Evolutionary conservation across 2,888 invertebrate genomes (phyloP), one percentile per base, ranked within the genome.

Genomic region (Hirtodrosophila histrioides): DNA sequence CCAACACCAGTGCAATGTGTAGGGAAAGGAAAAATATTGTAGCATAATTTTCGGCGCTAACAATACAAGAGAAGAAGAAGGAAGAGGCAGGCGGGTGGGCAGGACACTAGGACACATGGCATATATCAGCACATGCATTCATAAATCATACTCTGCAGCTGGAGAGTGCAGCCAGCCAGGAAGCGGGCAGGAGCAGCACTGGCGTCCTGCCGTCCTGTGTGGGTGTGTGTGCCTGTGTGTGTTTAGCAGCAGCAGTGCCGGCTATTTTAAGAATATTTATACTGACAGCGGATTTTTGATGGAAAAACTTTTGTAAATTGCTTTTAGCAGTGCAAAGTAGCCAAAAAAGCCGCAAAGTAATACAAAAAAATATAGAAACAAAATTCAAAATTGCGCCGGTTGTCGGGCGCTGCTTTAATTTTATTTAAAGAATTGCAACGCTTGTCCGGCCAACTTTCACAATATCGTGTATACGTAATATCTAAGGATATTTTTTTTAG

Each of bases 301-400:
- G 89, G 88, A 90, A 90, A 90, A 90, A 90, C 87, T 89, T 90
- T 90, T 86, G 88, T 90, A 90, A 90, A 90, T 90, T 90, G 90
- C 90, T 90, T 90, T 88, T 82, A 72, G 70, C 64, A 64, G 63
- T 49, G 49, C 54, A 66, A 75, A 69, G 61, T 49, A 60, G 69
- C 57, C 53, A 66, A 48, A 69, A 56, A 55, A 53, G 55, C 69
- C 69, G 44, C 58, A 69, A 64, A 64, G 31, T 31, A 31, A 41
- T 33, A 49, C 9, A 9, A 33, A 4, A 43, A 43, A 35, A 45
- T 9, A n/a, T n/a, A 24, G 9, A 31, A 23, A 27, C 27, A 10
- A 29, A 17, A 29, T 33, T 37, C 33, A 31, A 53, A 56, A 54
- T 24, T 54, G 43, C 35, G 37, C 44, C 53, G 48, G 12, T 43